Evolutionary conservation across 2,113 vertebrate species (phyloP).

Genomic region (Perca fluviatilis): DNA sequence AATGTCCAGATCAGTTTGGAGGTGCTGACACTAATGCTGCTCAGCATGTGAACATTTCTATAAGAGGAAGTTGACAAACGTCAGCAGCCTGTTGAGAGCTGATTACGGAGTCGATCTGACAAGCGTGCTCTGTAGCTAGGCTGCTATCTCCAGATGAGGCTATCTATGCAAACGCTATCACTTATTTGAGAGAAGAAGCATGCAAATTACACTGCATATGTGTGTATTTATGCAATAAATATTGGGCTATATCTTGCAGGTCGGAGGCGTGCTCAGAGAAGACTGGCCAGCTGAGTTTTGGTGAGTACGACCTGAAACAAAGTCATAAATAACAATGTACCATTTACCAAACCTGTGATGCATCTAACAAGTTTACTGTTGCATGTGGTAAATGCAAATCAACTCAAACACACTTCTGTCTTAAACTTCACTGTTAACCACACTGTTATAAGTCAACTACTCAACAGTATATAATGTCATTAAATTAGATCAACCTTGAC

Average conservation of each 20-base stretch:
- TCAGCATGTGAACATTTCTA: constrained; percentile 15
- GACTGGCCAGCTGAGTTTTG: constrained; percentile 63
- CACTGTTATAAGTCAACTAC: too few relatives aligned
- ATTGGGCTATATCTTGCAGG: constrained; percentile 62
- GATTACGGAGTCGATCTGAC: constrained; percentile 22
- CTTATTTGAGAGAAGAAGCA: constrained; percentile 27
- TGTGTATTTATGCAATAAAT: constrained; percentile 3
- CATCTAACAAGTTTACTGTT: not conserved
- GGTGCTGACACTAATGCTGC: not conserved
- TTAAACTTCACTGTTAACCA: too few relatives aligned
- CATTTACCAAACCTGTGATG: not conserved
- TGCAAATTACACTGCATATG: constrained; percentile 24
- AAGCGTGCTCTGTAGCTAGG: not conserved
- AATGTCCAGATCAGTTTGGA: not conserved
- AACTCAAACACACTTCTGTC: not conserved
- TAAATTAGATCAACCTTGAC: too few relatives aligned
- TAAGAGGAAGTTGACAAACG: constrained; percentile 51
- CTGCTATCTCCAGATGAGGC: constrained; percentile 3
- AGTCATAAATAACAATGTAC: not conserved
- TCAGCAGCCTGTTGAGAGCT: constrained; percentile 16
- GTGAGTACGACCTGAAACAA: constrained; percentile 66
- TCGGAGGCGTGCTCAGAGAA: constrained; percentile 54
- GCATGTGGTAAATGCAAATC: not conserved
- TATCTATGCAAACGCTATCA: constrained; percentile 34
- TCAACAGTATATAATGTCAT: too few relatives aligned